Conservation (phyloP, 2,113 vertebrate genomes). For the Baryphthengus martii region DNA sequence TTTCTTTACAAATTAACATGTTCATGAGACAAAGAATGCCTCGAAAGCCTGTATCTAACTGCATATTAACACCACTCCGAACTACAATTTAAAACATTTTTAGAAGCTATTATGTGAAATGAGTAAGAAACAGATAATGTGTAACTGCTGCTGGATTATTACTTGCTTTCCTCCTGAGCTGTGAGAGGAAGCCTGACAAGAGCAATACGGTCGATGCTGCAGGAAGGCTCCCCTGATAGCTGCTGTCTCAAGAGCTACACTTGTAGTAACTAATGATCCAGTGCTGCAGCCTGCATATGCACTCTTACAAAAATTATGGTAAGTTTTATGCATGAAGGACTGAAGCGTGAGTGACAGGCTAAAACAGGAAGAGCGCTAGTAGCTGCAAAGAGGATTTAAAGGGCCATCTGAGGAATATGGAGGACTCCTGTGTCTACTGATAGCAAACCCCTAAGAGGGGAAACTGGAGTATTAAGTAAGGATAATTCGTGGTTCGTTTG, state of each 20-base stretch:
- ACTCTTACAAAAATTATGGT: neutral
- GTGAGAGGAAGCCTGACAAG: neutral
- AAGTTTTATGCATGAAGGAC: neutral
- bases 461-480: neutral
- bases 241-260: neutral
- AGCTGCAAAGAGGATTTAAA: neutral
- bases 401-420: neutral
- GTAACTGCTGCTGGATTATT: neutral
- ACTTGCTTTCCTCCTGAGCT: neutral
- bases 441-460: neutral
- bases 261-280: neutral
- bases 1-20: neutral
- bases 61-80: neutral
- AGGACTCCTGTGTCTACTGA: neutral
- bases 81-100: neutral
- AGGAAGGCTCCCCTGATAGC: neutral
- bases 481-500: neutral
- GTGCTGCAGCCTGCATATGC: neutral
- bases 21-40: neutral
- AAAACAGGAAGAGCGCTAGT: neutral
- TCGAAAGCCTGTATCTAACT: neutral
- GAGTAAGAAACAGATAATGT: neutral
- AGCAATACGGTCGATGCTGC: neutral
- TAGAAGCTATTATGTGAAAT: neutral
- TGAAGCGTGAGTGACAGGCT: neutral